Evolutionary conservation across 2,888 invertebrate species (phyloP).

Genomic region (Phymatocera aterrima): DNA sequence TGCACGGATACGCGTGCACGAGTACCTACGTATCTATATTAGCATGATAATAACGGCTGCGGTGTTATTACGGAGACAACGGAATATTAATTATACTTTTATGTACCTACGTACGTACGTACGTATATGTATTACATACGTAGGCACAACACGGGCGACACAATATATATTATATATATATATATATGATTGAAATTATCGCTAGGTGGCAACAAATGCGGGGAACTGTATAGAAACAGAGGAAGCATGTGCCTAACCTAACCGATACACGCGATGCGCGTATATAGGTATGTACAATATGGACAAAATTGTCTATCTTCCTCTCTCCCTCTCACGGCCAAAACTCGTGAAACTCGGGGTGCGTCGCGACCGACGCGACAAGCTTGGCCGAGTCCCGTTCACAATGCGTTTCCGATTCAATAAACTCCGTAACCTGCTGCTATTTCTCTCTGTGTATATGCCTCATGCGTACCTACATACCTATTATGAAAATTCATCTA

Average conservation of each 20-base stretch:
- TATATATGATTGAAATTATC: too few species aligned
- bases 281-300: neutral
- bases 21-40: neutral
- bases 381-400: constrained; percentile 24
- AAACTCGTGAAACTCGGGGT: neutral
- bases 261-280: too few species aligned
- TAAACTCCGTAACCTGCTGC: constrained; percentile 37
- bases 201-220: too few species aligned
- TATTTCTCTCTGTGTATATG: neutral
- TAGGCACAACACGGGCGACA: too few species aligned
- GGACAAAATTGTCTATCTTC: neutral
- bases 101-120: too few species aligned
- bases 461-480: too few species aligned
- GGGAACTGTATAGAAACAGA: neutral
- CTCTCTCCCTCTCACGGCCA: neutral
- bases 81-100: neutral
- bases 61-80: neutral
- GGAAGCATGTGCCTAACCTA: neutral
- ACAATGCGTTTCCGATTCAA: constrained; percentile 44
- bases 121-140: too few species aligned
- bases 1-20: neutral
- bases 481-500: too few species aligned
- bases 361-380: constrained; percentile 33
- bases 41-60: neutral
- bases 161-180: too few species aligned